Percentiles rank a stretch among this genome's conserved stretches.
Evolutionary conservation across 2,797 vertebrate genomes (phyloP).

Genomic region (Siniperca undulata): DNA sequence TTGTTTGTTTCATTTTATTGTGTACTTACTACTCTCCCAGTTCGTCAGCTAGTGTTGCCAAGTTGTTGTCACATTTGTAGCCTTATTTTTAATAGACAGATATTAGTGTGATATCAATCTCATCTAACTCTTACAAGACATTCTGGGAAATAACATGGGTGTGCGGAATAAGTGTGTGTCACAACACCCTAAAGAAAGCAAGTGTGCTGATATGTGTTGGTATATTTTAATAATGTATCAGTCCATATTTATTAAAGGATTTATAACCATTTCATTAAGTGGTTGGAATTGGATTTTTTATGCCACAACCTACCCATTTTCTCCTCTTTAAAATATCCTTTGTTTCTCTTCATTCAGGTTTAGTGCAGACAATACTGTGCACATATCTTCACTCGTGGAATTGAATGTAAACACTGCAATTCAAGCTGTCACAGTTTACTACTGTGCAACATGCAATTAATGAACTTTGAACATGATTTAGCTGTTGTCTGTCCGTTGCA

Average conservation of each 20-base stretch:
- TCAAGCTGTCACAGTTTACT: slow-evolving; percentile 41
- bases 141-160: not conserved
- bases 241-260: not conserved
- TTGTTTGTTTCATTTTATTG: not conserved
- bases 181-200: not conserved
- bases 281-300: not conserved
- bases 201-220: not conserved
- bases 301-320: not conserved
- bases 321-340: not conserved
- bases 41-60: not conserved
- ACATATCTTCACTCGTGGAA: slow-evolving; percentile 5
- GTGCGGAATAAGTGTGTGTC: not conserved
- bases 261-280: not conserved
- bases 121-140: not conserved
- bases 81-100: not conserved
- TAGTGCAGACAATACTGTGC: not conserved
- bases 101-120: not conserved
- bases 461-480: slow-evolving; percentile 75
- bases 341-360: slow-evolving; percentile 5
- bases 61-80: slow-evolving; percentile 8
- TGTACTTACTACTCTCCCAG: not conserved
- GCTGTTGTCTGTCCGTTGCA: slow-evolving; percentile 44
- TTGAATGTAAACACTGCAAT: slow-evolving; percentile 45
- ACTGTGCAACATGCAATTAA: slow-evolving; percentile 54
- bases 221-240: not conserved